Conservation (phyloP, 64 coral and sea anemone species). For the Trachythela sp. region DNA sequence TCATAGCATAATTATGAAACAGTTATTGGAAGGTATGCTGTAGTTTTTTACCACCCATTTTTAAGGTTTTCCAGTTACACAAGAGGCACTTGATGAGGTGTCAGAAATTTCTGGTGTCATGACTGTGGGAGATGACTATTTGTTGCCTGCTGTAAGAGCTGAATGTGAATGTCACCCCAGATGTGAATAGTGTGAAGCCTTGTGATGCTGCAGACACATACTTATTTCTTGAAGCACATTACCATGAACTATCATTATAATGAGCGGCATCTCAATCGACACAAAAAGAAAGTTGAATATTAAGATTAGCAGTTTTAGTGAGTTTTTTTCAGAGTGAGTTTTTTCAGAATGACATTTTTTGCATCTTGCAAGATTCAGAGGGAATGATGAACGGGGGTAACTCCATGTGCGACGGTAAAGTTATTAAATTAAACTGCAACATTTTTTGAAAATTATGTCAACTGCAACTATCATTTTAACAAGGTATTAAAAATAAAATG, state of each 20-base stretch:
- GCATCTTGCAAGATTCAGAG: too few species aligned
- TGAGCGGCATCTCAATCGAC: background rate
- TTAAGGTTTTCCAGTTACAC: background rate
- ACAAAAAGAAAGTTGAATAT: too few species aligned
- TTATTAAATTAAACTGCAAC: background rate
- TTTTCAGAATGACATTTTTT: too few species aligned
- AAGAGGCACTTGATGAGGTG: conserved; percentile 44
- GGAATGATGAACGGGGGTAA: too few species aligned
- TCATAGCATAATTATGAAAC: background rate
- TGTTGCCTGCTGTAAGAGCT: too few species aligned
- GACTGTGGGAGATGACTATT: conserved; percentile 50
- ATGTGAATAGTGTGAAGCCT: conserved; percentile 39
- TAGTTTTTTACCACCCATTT: background rate
- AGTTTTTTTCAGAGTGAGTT: too few species aligned
- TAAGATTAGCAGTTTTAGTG: too few species aligned
- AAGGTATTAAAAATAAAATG: too few species aligned
- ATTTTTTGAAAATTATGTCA: background rate
- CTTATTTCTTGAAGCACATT: conserved; percentile 46
- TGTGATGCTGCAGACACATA: conserved; percentile 12
- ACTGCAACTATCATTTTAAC: background rate
- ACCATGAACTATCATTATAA: background rate
- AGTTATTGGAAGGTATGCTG: background rate
- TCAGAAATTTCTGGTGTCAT: conserved; percentile 48
- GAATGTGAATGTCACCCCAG: conserved; percentile 45
- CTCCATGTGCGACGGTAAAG: too few species aligned